Evolutionary conservation across 2,113 vertebrate genomes (phyloP), one percentile per base, ranked within the genome.

Genomic region (Oryzias javanicus): DNA sequence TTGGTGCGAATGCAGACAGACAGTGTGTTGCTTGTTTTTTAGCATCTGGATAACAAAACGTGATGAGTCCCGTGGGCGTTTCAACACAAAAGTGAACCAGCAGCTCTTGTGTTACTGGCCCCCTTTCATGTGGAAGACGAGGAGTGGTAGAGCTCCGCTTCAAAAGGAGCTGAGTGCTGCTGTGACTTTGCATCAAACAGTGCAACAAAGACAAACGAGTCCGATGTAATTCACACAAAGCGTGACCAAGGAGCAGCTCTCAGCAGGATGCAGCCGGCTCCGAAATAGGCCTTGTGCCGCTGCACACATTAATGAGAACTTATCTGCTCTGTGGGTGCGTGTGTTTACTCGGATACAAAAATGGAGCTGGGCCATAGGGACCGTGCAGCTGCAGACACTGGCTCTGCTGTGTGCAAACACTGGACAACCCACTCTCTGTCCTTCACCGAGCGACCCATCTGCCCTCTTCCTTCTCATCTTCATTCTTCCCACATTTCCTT

Each of bases 381-480:
- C 68, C 65, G 54, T 72, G 79, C 84, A 87, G 80, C 87, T 85
- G 86, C 85, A 77, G 60, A 91, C 83, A 91, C 82, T 64, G 72
- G 55, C 82, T 62, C 61, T 51, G 74, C 86, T 88, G 82, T 84
- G 64, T 70, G 63, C 61, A 24, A 52, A 74, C 47, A 16, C 47
- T 53, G 59, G 72, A 88, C 86, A 85, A 83, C 74, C 62, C 59
- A 8, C 60, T 58, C 71, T 81, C 86, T 86, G 67, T 83, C 60
- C 60, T 25, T 60, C 52, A 25, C 67, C 47, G 68, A 59, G 58
- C 44, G 24, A 64, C 55, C 25, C 55, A 79, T 65, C 72, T 57
- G 69, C 57, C 54, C 64, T 47, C 60, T 60, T 72, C 64, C 60
- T 52, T 49, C 51, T 51, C 60, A 70, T 35, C 57, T 20, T 61